These are phyloP conservation scores for Epinephelus coioides DNA, from an alignment of 2,797 vertebrate species.

Conservation along the genomic window DNA sequence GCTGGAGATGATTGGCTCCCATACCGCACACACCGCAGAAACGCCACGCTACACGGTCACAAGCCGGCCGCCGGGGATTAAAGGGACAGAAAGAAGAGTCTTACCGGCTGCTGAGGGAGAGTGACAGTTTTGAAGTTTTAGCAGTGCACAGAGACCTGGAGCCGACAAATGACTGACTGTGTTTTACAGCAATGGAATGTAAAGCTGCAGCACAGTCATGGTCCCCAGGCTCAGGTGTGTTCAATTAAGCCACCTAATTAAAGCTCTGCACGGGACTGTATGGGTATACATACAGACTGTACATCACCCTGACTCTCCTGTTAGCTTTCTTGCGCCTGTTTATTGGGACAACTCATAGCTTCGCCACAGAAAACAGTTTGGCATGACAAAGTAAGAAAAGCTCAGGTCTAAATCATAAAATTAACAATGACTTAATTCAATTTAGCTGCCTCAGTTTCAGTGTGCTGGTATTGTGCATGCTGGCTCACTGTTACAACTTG, in stretches of 20 bases:
- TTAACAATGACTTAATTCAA: not conserved
- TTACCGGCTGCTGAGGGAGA: slow-evolving; percentile 48
- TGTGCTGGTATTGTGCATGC: not conserved
- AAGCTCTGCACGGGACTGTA: slow-evolving; percentile 19
- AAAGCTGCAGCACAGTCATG: slow-evolving; percentile 26
- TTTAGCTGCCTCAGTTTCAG: not conserved
- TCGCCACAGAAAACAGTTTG: not conserved
- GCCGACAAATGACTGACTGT: slow-evolving; percentile 58
- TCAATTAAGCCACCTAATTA: slow-evolving; percentile 48
- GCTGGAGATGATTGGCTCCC: slow-evolving; percentile 85
- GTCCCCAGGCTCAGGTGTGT: slow-evolving; percentile 40
- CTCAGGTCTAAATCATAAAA: too few relatives aligned
- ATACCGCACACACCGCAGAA: slow-evolving; percentile 73
- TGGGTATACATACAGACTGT: not conserved
- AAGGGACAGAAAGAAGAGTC: slow-evolving; percentile 74
- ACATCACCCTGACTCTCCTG: slow-evolving; percentile 8
- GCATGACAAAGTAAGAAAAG: not conserved
- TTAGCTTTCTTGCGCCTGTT: slow-evolving; percentile 11
- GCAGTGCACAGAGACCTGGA: slow-evolving; percentile 57
- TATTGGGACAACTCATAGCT: not conserved
- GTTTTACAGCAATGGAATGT: slow-evolving; percentile 53
- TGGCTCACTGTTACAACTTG: not conserved
- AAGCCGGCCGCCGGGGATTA: slow-evolving; percentile 81
- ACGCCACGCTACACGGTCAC: slow-evolving; percentile 81
- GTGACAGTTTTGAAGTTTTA: slow-evolving; percentile 64